Conservation (phyloP, 2,797 vertebrate genomes). For the Lindbergichthys nudifrons region DNA sequence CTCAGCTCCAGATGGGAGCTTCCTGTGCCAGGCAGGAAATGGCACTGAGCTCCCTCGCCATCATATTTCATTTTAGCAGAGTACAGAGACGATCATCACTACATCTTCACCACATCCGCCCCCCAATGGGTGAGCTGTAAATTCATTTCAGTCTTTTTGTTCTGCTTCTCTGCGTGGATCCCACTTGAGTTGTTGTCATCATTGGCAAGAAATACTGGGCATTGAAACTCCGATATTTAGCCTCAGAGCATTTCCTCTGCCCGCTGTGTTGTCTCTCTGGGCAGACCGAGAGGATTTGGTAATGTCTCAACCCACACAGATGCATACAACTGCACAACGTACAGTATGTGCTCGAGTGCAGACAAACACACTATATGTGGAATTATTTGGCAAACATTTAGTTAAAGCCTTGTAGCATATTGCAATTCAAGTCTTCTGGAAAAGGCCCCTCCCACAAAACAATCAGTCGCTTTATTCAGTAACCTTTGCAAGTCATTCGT, state of each 20-base stretch:
- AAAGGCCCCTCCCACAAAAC: too few species aligned
- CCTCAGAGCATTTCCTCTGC: slow-evolving; percentile 21
- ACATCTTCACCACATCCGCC: slow-evolving; percentile 62
- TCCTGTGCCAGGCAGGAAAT: slow-evolving; percentile 79
- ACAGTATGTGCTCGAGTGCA: background rate
- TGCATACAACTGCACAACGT: background rate
- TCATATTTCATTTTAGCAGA: slow-evolving; percentile 74
- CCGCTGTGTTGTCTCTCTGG: slow-evolving; percentile 28
- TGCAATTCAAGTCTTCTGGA: too few species aligned
- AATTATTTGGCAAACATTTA: too few species aligned
- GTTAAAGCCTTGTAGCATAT: too few species aligned
- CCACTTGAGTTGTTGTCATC: slow-evolving; percentile 55
- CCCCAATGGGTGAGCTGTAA: slow-evolving; percentile 52
- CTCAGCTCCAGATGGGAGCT: slow-evolving; percentile 78
- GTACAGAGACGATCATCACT: slow-evolving; percentile 72
- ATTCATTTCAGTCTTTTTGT: slow-evolving; percentile 65
- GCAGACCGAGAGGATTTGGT: slow-evolving; percentile 14
- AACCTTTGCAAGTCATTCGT: too few species aligned
- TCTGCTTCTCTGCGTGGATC: slow-evolving; percentile 46
- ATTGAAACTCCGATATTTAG: slow-evolving; percentile 36
- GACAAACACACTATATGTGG: slow-evolving; percentile 3
- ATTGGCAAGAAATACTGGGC: slow-evolving; percentile 32
- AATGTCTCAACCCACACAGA: slow-evolving; percentile 37
- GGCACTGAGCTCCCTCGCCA: slow-evolving; percentile 58
- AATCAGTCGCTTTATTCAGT: too few species aligned